phyloP scores from a whole-genome alignment of 2,888 invertebrate species.

The Drosophila seclusa region DNA sequence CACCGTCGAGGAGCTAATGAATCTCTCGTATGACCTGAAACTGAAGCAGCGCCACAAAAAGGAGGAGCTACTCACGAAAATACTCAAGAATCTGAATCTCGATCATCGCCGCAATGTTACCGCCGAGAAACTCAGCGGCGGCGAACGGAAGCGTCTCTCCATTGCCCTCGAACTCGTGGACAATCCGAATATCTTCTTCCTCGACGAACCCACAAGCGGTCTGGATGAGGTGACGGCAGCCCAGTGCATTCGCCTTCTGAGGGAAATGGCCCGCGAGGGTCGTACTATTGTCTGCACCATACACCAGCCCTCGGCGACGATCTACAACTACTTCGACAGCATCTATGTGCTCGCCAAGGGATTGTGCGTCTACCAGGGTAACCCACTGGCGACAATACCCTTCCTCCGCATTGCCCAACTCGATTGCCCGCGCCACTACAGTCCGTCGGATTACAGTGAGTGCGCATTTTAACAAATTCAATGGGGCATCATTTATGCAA shows the following conservation, averaged over 20 bases:
- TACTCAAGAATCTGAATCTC: slow-evolving; percentile 82
- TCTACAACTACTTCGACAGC: slow-evolving; percentile 88
- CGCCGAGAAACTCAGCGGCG: slow-evolving; percentile 89
- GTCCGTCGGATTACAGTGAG: slow-evolving; percentile 90
- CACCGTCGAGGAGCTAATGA: slow-evolving; percentile 91
- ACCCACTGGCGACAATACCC: slow-evolving; percentile 87
- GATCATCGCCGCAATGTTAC: slow-evolving; percentile 82
- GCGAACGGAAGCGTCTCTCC: slow-evolving; percentile 92
- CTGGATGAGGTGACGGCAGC: slow-evolving; percentile 88
- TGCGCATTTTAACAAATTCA: slow-evolving; percentile 31
- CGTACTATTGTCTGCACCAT: slow-evolving; percentile 90
- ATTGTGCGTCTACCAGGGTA: slow-evolving; percentile 88
- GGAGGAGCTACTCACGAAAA: slow-evolving; percentile 80
- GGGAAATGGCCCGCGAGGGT: slow-evolving; percentile 87
- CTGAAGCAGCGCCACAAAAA: slow-evolving; percentile 84
- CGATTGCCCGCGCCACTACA: slow-evolving; percentile 88
- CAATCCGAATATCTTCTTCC: slow-evolving; percentile 93
- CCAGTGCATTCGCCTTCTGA: slow-evolving; percentile 87
- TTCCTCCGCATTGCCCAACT: slow-evolving; percentile 86
- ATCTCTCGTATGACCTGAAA: slow-evolving; percentile 91
- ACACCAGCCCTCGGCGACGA: slow-evolving; percentile 89
- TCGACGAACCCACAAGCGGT: slow-evolving; percentile 93
- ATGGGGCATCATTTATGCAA: neutral
- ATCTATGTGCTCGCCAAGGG: slow-evolving; percentile 89
- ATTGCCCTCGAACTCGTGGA: slow-evolving; percentile 93